Evolutionary conservation across 1,140 invertebrate genomes (phyloP).

Genomic region (Helicoverpa armigera): DNA sequence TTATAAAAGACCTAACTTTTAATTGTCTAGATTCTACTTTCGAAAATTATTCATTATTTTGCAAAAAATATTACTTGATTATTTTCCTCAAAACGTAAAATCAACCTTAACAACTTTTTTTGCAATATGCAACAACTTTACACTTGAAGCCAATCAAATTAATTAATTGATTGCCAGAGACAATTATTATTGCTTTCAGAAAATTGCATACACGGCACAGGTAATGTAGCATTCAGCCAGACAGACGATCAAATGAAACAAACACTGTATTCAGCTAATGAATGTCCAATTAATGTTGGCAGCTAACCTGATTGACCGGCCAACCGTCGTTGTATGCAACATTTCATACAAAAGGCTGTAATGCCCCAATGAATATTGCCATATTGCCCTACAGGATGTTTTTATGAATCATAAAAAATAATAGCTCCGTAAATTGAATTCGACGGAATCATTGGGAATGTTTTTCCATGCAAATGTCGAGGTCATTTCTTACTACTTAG

Average conservation of each 20-base stretch:
- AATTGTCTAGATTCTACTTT: too few species aligned
- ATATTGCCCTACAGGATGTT: neutral
- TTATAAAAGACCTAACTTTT: too few species aligned
- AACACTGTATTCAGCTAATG: slow-evolving; percentile 33
- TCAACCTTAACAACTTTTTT: too few species aligned
- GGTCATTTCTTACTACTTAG: neutral
- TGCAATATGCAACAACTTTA: too few species aligned
- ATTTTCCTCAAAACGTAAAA: too few species aligned
- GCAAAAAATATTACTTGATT: too few species aligned
- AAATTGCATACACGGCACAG: slow-evolving; percentile 7
- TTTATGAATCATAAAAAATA: slow-evolving; percentile 31
- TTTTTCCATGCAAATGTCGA: neutral
- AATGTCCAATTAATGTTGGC: slow-evolving; percentile 40
- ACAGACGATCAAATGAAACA: slow-evolving; percentile 8
- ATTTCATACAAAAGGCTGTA: slow-evolving; percentile 31
- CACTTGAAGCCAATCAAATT: too few species aligned
- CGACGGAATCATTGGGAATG: neutral
- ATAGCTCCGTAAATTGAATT: slow-evolving; percentile 31
- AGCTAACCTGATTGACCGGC: slow-evolving; percentile 16
- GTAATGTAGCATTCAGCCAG: slow-evolving; percentile 25
- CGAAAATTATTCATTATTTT: too few species aligned
- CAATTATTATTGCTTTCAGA: neutral
- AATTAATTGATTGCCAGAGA: too few species aligned
- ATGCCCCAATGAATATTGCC: slow-evolving; percentile 4
- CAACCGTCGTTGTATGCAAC: slow-evolving; percentile 13